Evolutionary conservation across 2,113 vertebrate genomes (phyloP).

Genomic region (rabbit (Oryctolagus cuniculus)): mOryCun1.1 NC_091432.1:112287001-112287500

Average conservation of each 20-base stretch:
- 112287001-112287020: not conserved
- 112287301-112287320: not conserved
- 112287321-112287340: not conserved
- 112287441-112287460: too few species aligned
- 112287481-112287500: not conserved
- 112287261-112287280: not conserved
- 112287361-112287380: not conserved
- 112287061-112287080: not conserved
- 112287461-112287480: not conserved
- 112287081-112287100: not conserved
- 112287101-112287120: not conserved
- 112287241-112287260: not conserved
- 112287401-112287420: accelerated
- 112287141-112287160: not conserved
- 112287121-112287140: not conserved
- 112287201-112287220: not conserved
- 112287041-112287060: not conserved
- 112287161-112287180: not conserved
- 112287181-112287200: not conserved
- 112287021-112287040: not conserved
- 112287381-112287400: not conserved
- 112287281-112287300: not conserved
- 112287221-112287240: not conserved
- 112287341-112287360: accelerated
- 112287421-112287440: not conserved